phyloP scores from a whole-genome alignment of 2,888 invertebrate species.

The Sinohyriopsis cumingii region DNA sequence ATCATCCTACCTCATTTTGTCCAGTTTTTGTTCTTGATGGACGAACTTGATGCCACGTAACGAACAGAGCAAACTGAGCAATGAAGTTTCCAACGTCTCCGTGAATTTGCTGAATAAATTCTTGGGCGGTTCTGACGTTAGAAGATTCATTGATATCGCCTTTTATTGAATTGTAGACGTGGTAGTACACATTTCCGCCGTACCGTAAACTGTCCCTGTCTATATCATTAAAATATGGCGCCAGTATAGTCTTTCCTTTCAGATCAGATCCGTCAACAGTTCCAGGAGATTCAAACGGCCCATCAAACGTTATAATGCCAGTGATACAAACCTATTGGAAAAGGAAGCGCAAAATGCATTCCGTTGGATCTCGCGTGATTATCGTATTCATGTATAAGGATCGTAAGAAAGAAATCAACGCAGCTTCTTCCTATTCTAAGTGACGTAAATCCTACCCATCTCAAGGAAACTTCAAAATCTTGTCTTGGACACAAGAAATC shows the following conservation, averaged over 20 bases:
- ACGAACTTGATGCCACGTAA: conserved; percentile 7
- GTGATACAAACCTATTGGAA: conserved; percentile 7
- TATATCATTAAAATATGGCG: conserved; percentile 10
- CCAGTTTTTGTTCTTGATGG: conserved; percentile 3
- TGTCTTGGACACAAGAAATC: too few species aligned
- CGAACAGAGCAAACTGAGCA: conserved; percentile 9
- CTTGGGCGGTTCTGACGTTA: neutral
- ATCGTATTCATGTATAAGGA: too few species aligned
- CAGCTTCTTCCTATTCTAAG: too few species aligned
- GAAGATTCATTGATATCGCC: neutral
- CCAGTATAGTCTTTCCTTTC: neutral
- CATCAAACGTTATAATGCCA: neutral
- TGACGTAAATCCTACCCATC: too few species aligned
- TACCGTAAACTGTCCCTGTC: neutral
- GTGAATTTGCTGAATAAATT: neutral
- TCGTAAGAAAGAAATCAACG: too few species aligned
- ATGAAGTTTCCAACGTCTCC: neutral
- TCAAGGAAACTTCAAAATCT: too few species aligned
- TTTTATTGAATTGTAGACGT: neutral
- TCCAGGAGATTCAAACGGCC: neutral
- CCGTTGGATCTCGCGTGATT: neutral
- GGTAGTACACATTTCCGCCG: conserved; percentile 1
- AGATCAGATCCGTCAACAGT: neutral
- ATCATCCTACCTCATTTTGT: neutral
- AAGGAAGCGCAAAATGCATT: neutral